Percentiles rank a stretch among this genome's conserved stretches.
phyloP scores from a whole-genome alignment of 2,888 invertebrate genomes.

The Drosophila antonietae region DNA sequence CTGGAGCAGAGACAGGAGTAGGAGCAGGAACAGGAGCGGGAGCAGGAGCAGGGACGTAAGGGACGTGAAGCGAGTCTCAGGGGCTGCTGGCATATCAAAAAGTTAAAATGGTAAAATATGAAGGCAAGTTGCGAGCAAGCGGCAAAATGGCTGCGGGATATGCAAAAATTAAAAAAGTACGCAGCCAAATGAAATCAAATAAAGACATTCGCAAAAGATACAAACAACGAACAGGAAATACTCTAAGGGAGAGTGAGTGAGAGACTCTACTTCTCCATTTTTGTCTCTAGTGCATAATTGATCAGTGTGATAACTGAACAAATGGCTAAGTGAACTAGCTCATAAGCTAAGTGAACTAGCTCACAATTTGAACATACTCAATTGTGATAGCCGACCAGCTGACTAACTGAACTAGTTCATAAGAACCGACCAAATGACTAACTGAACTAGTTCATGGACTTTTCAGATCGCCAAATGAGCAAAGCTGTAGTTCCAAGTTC shows the following conservation, averaged over 20 bases:
- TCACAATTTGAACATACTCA: neutral
- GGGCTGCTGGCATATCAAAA: conserved; percentile 37
- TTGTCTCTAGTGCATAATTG: too few species aligned
- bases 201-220: conserved; percentile 9
- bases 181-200: conserved; percentile 51
- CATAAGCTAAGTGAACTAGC: neutral
- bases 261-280: too few species aligned
- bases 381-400: too few species aligned
- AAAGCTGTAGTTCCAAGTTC: neutral
- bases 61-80: neutral
- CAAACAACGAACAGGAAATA: conserved; percentile 2
- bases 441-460: neutral
- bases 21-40: too few species aligned
- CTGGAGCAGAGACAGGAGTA: neutral
- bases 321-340: neutral
- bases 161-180: conserved; percentile 64
- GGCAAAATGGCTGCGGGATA: conserved; percentile 61
- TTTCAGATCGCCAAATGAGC: neutral
- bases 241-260: conserved; percentile 3
- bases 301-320: too few species aligned
- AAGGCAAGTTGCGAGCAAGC: conserved; percentile 26
- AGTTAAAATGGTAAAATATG: conserved; percentile 53
- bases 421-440: neutral
- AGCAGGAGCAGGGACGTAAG: neutral
- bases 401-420: neutral